phyloP scores from a whole-genome alignment of 2,797 vertebrate species.

The Syngnathus rostellatus region DNA sequence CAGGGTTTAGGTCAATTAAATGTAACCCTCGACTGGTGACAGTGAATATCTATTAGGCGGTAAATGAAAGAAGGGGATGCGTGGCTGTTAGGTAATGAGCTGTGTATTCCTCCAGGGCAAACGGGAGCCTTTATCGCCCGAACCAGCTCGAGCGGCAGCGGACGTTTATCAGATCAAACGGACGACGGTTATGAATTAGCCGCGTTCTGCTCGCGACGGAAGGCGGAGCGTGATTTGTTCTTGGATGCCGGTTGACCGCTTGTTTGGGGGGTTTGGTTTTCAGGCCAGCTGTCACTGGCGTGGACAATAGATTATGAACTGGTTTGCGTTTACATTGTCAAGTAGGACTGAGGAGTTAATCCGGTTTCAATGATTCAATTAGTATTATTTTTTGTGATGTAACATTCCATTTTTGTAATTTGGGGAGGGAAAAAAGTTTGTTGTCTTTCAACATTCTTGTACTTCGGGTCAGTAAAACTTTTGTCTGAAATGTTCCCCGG shows the following conservation, averaged over 20 bases:
- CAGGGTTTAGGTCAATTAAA: conserved; percentile 79
- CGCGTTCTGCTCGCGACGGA: neutral
- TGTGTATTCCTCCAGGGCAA: conserved; percentile 38
- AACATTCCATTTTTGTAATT: too few species aligned
- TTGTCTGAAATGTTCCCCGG: neutral
- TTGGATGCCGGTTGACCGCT: neutral
- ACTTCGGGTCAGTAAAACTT: neutral
- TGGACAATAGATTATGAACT: too few species aligned
- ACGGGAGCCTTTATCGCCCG: conserved; percentile 23
- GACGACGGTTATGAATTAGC: conserved; percentile 16
- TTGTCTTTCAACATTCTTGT: neutral
- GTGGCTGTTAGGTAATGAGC: conserved; percentile 45
- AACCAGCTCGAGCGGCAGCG: conserved; percentile 7
- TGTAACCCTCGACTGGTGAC: conserved; percentile 72
- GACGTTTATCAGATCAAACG: conserved; percentile 16
- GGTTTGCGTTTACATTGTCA: too few species aligned
- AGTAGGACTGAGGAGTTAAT: too few species aligned
- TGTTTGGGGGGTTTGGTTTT: neutral
- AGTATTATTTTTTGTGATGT: too few species aligned
- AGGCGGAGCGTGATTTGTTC: neutral
- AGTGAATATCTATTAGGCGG: conserved; percentile 77
- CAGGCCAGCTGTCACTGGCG: neutral
- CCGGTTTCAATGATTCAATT: too few species aligned
- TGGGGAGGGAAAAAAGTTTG: neutral
- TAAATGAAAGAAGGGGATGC: conserved; percentile 70